Conservation (phyloP, 37 sponge, comb jelly and placozoan species). For the Agelas oroides region DNA sequence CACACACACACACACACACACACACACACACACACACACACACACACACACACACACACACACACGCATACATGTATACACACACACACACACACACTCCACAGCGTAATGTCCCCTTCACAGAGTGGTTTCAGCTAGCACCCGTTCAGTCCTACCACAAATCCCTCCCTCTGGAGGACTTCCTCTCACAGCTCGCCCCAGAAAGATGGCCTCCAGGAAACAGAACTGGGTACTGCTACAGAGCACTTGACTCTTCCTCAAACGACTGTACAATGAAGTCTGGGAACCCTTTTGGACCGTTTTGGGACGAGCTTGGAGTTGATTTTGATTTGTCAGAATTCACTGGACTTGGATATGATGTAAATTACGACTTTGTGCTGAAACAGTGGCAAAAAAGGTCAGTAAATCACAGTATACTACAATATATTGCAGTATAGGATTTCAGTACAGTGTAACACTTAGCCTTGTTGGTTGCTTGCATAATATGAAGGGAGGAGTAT, state of each 20-base stretch:
- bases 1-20: neutral
- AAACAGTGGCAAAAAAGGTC: slow-evolving; percentile 70
- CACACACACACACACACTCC: too few relatives aligned
- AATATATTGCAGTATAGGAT: neutral
- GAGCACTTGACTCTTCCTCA: slow-evolving; percentile 2
- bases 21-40: slow-evolving; percentile 13
- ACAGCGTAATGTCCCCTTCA: slow-evolving; percentile 73
- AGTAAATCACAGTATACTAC: too few relatives aligned
- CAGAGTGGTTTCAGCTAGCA: slow-evolving; percentile 84
- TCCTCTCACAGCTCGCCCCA: slow-evolving; percentile 80
- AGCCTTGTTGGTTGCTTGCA: too few relatives aligned
- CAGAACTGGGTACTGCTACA: slow-evolving; percentile 75
- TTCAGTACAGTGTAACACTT: neutral
- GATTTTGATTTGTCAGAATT: slow-evolving; percentile 71
- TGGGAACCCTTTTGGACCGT: slow-evolving; percentile 93
- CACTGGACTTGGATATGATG: slow-evolving; percentile 48
- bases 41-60: too few relatives aligned
- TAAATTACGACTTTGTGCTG: neutral
- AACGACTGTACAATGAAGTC: slow-evolving; percentile 75
- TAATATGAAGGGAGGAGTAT: too few relatives aligned
- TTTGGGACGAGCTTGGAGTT: slow-evolving; percentile 80
- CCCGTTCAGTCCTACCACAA: slow-evolving; percentile 75
- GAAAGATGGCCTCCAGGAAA: slow-evolving; percentile 88
- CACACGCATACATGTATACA: too few relatives aligned
- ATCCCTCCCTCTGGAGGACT: slow-evolving; percentile 75